phyloP scores from a whole-genome alignment of 1,140 invertebrate genomes.

The Sitobion miscanthi region DNA sequence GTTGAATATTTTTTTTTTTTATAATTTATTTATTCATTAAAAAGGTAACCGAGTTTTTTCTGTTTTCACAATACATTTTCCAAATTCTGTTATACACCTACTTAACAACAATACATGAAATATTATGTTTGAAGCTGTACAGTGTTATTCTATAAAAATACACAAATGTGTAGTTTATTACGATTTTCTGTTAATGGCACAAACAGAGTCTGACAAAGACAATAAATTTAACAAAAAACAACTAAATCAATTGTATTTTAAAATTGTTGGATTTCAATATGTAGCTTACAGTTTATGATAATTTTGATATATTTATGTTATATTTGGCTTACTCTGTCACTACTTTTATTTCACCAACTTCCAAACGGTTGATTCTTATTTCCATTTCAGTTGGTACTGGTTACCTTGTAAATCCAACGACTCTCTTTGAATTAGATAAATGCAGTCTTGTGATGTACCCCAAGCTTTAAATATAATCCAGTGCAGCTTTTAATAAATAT shows the following conservation, averaged over 20 bases:
- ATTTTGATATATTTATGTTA: background rate
- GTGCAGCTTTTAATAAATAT: background rate
- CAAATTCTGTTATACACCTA: background rate
- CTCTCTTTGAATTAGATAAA: background rate
- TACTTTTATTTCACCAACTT: background rate
- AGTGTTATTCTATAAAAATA: background rate
- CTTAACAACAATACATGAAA: background rate
- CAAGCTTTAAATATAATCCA: background rate
- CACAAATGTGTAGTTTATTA: background rate
- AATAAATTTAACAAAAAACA: background rate
- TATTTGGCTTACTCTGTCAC: background rate
- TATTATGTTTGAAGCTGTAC: background rate
- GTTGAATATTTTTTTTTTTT: background rate
- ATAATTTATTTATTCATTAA: background rate
- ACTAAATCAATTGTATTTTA: background rate
- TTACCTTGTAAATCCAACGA: conserved; percentile 12
- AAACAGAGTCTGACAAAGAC: background rate
- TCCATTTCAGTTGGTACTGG: background rate
- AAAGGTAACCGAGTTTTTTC: background rate
- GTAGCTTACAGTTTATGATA: background rate
- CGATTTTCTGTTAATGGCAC: too few species aligned
- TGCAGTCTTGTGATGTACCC: background rate
- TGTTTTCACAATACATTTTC: background rate
- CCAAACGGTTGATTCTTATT: background rate
- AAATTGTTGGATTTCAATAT: background rate